A percentile compares a stretch with the other conserved stretches of the same genome.
These are phyloP conservation scores for Rhabdornis inornatus DNA, from an alignment of 2,113 vertebrate genomes.

Conservation along the genomic window DNA sequence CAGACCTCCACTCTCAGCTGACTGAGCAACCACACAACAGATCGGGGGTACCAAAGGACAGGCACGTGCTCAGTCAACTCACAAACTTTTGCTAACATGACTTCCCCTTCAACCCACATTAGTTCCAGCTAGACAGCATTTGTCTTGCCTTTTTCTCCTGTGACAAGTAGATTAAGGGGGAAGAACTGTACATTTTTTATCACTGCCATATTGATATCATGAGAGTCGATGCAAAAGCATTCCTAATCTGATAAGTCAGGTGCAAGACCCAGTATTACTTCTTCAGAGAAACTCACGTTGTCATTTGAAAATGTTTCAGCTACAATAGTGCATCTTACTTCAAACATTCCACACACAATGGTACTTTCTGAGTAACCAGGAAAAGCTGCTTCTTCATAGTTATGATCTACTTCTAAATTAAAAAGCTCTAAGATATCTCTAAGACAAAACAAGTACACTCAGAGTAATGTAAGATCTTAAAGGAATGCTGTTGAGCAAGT, in stretches of 20 bases:
- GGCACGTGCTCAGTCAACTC: slow-evolving; percentile 47
- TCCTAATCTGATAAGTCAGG: background rate
- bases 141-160: no score
- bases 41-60: slow-evolving; percentile 48
- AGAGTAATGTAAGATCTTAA: background rate
- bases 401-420: background rate
- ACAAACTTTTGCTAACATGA: slow-evolving; percentile 25
- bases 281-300: background rate
- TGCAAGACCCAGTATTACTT: background rate
- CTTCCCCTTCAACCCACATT: slow-evolving; percentile 51
- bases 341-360: background rate
- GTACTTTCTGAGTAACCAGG: background rate
- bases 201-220: background rate
- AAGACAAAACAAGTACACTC: background rate
- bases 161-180: background rate
- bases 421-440: background rate
- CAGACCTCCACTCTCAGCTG: slow-evolving; percentile 49
- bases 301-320: background rate
- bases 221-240: background rate
- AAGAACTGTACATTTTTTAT: background rate
- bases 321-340: background rate
- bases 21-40: slow-evolving; percentile 3
- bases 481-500: background rate
- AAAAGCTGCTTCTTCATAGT: background rate
- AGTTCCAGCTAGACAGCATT: slow-evolving; percentile 15